Base-by-base conservation (phyloP, 2,113 vertebrate genomes). In the Vulpes lagopus region DNA sequence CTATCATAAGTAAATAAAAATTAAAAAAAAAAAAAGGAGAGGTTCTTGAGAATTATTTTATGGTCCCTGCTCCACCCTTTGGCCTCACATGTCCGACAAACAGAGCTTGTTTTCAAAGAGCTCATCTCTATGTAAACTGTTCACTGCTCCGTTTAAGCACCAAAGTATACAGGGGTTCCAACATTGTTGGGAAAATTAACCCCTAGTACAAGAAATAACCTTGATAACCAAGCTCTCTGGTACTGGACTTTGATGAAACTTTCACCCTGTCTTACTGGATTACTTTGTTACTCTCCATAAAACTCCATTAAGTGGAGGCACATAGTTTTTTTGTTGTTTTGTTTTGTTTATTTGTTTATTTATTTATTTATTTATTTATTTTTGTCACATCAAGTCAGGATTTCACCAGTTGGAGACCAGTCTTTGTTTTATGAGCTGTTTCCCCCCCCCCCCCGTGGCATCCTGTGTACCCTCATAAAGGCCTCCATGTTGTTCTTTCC, bases 201-300 rank as follows among this genome's bases (percentile, higher is more conserved):
- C 17, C 69, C 32, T 17, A 12, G 53, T 1, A 1, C 7, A 35
- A 53, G 43, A 74, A 55, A 59, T 17, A 19, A 80, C 2, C 62
- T 49, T 19, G 69, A 19, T 25, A 16, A 30, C 32, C 35, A 25
- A 32, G 12, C 17, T 35, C 8, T 53, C 2, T 10, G 49, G 17
- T 14, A 15, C 2, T 16, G 1, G 8, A 7, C 14, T 32, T 1
- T 12, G 55, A 3, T 0, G 30, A 25, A 32, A 27, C 8, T 10
- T 38, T 60, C 17, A 0, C 23, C 2, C 4, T 10, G 5, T 20
- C 67, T 60, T 27, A 10, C 1, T 17, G 25, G 8, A 11, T 11
- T 14, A 23, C 1, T 62, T 38, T 22, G 22, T 1, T 2, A n/a
- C 60, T 62, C 2, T 9, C 12, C 15, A 23, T 5, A 19, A 51